These are phyloP conservation scores for Hecatera dysodea DNA, from an alignment of 2,888 invertebrate genomes.

Conservation along the genomic window DNA sequence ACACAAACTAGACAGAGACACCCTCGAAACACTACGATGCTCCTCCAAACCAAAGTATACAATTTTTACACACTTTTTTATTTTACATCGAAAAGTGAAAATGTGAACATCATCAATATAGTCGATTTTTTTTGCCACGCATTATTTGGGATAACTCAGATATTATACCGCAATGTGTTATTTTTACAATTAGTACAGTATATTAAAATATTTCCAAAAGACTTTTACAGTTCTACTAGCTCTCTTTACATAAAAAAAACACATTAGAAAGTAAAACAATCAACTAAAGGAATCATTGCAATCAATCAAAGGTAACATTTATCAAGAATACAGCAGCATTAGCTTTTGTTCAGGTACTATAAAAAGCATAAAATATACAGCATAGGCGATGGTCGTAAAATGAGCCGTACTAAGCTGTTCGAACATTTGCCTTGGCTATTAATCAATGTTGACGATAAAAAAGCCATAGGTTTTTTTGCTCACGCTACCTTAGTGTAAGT, in stretches of 20 bases:
- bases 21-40: too few species aligned
- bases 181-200: too few species aligned
- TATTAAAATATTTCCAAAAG: too few species aligned
- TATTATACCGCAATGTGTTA: too few species aligned
- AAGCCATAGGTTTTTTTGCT: constrained; percentile 24
- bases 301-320: constrained; percentile 39
- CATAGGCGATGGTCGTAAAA: constrained; percentile 30
- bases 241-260: background rate
- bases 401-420: constrained; percentile 43
- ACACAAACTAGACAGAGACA: too few species aligned
- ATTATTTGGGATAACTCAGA: too few species aligned
- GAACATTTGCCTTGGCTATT: constrained; percentile 55
- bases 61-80: too few species aligned
- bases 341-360: constrained; percentile 14
- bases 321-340: constrained; percentile 10
- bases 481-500: constrained; percentile 39
- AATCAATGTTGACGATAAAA: constrained; percentile 62
- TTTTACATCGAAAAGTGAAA: too few species aligned
- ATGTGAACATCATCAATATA: too few species aligned
- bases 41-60: too few species aligned
- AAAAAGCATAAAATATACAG: constrained; percentile 47
- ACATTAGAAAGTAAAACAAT: constrained; percentile 13
- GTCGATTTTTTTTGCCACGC: too few species aligned
- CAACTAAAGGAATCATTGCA: background rate
- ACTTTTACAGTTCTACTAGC: background rate